Base-by-base conservation (phyloP, 1,140 invertebrate species). In the Heliconius hewitsoni region DNA sequence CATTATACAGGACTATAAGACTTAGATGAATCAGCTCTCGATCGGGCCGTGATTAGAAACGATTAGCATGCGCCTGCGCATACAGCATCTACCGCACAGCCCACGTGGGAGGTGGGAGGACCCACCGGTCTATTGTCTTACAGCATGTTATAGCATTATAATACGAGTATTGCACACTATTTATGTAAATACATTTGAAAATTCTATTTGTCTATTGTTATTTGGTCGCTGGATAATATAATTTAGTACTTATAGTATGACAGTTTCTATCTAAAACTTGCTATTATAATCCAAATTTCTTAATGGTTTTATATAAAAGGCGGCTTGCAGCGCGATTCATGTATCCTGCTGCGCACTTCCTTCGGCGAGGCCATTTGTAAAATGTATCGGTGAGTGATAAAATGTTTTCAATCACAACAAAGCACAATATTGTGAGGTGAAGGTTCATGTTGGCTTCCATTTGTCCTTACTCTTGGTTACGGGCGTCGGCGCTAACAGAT, bases 41-140 rank as follows among this genome's bases (percentile, higher is more conserved):
- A 94, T 93, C 89, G 87, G 82, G 85, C 86, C 87, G 86, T 92
- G 92, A 94, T 94, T 93, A 94, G 88, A 87, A 85, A 83, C 91
- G 91, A 94, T 94, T 93, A 94, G 90, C 89, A 93, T 93, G 89
- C 89, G 89, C 87, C 83, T 80, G 85, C 84, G 88, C 87, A 84
- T 79, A 82, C 79, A 80, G 79, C 84, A 80, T 79, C 81, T 79
- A 81, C 73, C 80, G 82, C 82, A 78, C 84, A 83, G 78, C 80
- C 87, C 87, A 86, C 87, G 92, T 93, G 91, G 92, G 92, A 83
- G 91, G 91, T 89, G 87, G 91, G 91, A 87, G 87, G 89, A 87
- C 82, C 89, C 83, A 70, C 79, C 81, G 80, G 82, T 78, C 87
- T 86, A 94, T 94, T 94, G 92, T 94, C 89, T 93, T 90, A 92